Base-by-base conservation (phyloP, 2,113 vertebrate species). In the Leucopternis melanops region DNA sequence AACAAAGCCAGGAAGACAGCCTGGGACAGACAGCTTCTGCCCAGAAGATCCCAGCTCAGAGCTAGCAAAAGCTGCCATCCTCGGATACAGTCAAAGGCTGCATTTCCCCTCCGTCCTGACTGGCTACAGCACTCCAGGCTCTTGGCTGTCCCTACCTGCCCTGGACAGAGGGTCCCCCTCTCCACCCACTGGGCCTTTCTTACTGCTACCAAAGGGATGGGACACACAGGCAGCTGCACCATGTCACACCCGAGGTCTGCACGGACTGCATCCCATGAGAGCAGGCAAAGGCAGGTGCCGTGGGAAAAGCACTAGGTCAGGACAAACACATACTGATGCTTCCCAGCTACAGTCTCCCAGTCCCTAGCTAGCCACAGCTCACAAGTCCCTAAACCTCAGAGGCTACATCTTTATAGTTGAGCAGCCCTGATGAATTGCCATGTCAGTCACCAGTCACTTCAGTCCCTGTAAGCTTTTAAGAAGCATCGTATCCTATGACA, bases 111-210 rank as follows among this genome's bases (percentile, higher is more conserved):
- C 45, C 2, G 0, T 67, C 55, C 42, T 29, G 32, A 90, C 9
- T 5, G 3, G 57, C 17, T 59, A 45, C 34, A 70, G 80, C 21
- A 42, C 10, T 5, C 38, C n/a, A 50, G 26, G 38, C 75, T 66
- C 31, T 29, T 0, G 0, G 18, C 36, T 77, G 44, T 29, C 14
- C 25, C 29, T 27, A 5, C 9, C 11, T 5, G 9, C 19, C 38
- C 61, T 8, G 49, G 62, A 49, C 12, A 66, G 67, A 40, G 40
- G 11, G 16, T n/a, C 16, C 65, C n/a, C 10, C 13, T 54, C 40
- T 27, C 29, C 25, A 71, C 3, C 11, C 61, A 49, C 27, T 18
- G 29, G 26, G 50, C 20, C 36, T 20, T 81, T 90, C 82, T 6
- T 3, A 12, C 49, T 54, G 61, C 50, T 23, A 36, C 26, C 49